Percentiles rank a stretch among this genome's conserved stretches.
These are phyloP conservation scores for Gymnothorax javanicus DNA, from an alignment of 2,797 vertebrate genomes.

Conservation along the genomic window DNA sequence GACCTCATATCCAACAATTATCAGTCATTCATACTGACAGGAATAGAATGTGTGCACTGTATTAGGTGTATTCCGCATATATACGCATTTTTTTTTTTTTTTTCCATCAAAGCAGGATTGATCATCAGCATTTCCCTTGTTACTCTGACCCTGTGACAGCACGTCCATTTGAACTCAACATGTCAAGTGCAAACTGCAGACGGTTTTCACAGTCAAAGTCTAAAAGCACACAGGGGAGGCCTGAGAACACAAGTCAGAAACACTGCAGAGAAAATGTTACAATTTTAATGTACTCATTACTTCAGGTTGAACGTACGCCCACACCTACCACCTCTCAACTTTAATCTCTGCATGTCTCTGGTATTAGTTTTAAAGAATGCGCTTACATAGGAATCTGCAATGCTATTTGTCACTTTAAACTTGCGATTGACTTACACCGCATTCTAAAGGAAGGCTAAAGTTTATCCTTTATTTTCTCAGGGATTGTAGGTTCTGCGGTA, in stretches of 20 bases:
- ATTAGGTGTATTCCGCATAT: not conserved
- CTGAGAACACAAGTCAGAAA: not conserved
- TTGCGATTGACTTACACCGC: not conserved
- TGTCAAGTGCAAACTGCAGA: not conserved
- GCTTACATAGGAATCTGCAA: not conserved
- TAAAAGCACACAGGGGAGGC: not conserved
- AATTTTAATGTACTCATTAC: not conserved
- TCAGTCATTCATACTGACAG: not conserved
- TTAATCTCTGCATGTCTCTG: not conserved
- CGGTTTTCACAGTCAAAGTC: not conserved
- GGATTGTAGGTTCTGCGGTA: slow-evolving; percentile 25
- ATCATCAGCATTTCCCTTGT: not conserved
- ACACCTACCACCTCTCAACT: not conserved
- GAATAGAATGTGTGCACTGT: not conserved
- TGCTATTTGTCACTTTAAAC: slow-evolving; percentile 16
- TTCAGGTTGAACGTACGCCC: not conserved
- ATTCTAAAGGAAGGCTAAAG: not conserved
- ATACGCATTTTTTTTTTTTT: not conserved
- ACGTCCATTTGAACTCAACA: not conserved
- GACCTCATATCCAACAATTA: not conserved
- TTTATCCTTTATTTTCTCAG: not conserved
- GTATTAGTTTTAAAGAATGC: not conserved
- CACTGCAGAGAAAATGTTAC: not conserved
- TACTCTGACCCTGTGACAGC: not conserved
- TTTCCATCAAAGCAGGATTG: not conserved